Evolutionary conservation across 1,140 invertebrate species (phyloP).

Genomic region (Berghia stephanieae): DNA sequence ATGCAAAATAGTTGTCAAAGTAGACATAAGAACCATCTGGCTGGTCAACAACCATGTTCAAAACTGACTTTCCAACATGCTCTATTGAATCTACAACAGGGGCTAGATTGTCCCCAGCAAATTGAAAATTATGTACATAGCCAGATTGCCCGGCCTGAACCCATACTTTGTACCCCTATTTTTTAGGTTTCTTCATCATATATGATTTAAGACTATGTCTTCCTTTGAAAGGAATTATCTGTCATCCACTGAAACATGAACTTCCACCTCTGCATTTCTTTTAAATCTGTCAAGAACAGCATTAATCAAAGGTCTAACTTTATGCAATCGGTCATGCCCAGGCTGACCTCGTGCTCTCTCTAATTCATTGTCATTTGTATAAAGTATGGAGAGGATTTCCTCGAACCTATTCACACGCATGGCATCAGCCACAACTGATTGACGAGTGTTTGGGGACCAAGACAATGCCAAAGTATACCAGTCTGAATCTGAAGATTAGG

Average conservation of each 20-base stretch:
- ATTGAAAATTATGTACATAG: neutral
- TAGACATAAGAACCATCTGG: neutral
- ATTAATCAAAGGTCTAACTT: too few species aligned
- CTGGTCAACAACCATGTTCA: neutral
- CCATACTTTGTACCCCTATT: constrained; percentile 6
- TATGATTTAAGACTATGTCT: neutral
- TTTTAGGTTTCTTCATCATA: constrained; percentile 11
- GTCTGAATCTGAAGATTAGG: too few species aligned
- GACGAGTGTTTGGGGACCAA: neutral
- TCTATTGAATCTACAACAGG: neutral
- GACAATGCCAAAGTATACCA: too few species aligned
- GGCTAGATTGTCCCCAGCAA: neutral
- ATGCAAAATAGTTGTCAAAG: constrained; percentile 9
- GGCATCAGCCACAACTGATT: neutral
- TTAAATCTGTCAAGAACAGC: neutral
- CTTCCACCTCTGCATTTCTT: neutral
- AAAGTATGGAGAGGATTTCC: neutral
- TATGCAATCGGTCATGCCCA: neutral
- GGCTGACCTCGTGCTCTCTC: neutral
- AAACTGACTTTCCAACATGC: neutral
- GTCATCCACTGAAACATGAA: neutral
- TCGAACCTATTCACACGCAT: neutral
- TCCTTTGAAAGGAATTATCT: constrained; percentile 3
- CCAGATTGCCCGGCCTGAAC: neutral
- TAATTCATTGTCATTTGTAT: constrained; percentile 1